Base-by-base conservation (phyloP, 2,888 invertebrate species). In the Embidobia sp. region DNA sequence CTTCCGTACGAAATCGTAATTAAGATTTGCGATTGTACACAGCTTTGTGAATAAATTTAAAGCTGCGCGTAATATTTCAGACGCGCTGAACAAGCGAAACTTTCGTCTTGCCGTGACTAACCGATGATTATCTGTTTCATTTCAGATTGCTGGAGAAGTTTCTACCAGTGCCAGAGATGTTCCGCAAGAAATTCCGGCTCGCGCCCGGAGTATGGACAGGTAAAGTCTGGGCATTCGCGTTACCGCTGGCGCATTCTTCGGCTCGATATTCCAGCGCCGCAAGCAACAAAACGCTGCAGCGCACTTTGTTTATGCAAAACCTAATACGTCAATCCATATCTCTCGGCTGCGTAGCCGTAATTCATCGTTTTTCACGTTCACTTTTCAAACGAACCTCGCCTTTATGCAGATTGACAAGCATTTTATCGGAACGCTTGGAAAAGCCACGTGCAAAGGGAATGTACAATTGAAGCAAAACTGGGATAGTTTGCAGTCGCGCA, bases 121-220 rank as follows among this genome's bases (percentile, higher is more conserved):
- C 49, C 35, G 44, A 70, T 51, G 61, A 37, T 61, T 44, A 61
- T 51, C 33, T 44, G 11, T 48, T 67, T 37, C 29, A 49, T 70
- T 70, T 26, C 26, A 70, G 70, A 61, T 70, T 61, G 42, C 29
- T 44, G 51, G 61, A 44, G 33, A 51, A 53, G 42, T 70, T 51
- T 16, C 27, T 19, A 61, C 27, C 61, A 44, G 59, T 22, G n/a
- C 42, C 40, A 18, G 61, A 61, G 51, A 70, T 70, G 70, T 61
- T 61, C 59, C 16, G 70, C 44, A 44, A 19, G 46, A 66, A 61
- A 61, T 70, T 33, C 1, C 53, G 19, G 35, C 44, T 49, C 70
- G 44, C 51, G 26, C 44, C 70, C 7, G 61, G 48, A 70, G 26
- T 46, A 44, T 61, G 61, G 44, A 70, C 70, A 70, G 70, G 70